Conservation (phyloP, 2,113 vertebrate species). For the Forbesichthys agassizii region DNA sequence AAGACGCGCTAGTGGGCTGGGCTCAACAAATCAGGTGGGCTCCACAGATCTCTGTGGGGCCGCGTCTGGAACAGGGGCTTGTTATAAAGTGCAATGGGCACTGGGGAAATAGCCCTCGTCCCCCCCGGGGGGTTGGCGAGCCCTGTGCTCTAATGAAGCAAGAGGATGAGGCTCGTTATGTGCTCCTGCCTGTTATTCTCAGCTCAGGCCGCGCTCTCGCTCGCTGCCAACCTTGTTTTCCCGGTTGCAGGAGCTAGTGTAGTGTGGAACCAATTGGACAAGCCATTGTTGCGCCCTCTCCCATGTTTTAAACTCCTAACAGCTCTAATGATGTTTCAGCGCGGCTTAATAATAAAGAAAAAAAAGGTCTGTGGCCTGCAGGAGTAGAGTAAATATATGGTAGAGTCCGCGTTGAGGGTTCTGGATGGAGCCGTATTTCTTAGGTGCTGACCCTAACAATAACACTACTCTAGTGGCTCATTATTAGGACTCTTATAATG, state of each 20-base stretch:
- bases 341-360: slow-evolving; percentile 39
- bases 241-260: slow-evolving; percentile 19
- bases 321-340: slow-evolving; percentile 39
- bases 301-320: slow-evolving; percentile 13
- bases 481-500: slow-evolving; percentile 48
- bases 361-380: slow-evolving; percentile 30
- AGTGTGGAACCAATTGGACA: slow-evolving; percentile 36
- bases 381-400: slow-evolving; percentile 50
- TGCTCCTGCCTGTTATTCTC: slow-evolving; percentile 55
- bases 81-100: slow-evolving; percentile 75
- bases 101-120: slow-evolving; percentile 61
- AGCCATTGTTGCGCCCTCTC: slow-evolving; percentile 2
- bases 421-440: slow-evolving; percentile 32
- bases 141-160: slow-evolving; percentile 76
- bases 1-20: slow-evolving; percentile 60
- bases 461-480: slow-evolving; percentile 44
- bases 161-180: slow-evolving; percentile 74
- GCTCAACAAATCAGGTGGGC: slow-evolving; percentile 70
- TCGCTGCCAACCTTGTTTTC: slow-evolving; percentile 26
- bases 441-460: slow-evolving; percentile 44
- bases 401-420: slow-evolving; percentile 30
- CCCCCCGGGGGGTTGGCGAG: slow-evolving; percentile 59
- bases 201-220: slow-evolving; percentile 22
- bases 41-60: slow-evolving; percentile 54
- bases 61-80: slow-evolving; percentile 67